These are phyloP conservation scores for Argynnis bischoffii DNA, from an alignment of 2,888 invertebrate species.

Conservation along the genomic window DNA sequence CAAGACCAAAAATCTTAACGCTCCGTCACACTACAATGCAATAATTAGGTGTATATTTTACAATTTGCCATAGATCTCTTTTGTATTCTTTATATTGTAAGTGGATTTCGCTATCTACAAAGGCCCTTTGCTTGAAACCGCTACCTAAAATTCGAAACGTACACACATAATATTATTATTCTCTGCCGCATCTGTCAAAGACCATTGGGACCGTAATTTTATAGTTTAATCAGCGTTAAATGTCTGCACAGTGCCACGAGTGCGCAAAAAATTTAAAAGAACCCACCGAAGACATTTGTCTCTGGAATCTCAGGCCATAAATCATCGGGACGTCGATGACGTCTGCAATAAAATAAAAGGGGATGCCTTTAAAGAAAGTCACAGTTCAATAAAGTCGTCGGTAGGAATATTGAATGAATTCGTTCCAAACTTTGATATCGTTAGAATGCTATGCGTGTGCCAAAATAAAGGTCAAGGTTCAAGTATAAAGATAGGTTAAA, in stretches of 20 bases:
- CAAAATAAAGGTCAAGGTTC: constrained; percentile 37
- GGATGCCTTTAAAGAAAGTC: constrained; percentile 42
- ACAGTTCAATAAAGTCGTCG: constrained; percentile 41
- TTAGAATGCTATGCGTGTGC: constrained; percentile 31
- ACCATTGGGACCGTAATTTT: constrained; percentile 77
- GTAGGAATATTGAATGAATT: constrained; percentile 40
- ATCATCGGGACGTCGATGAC: constrained; percentile 70
- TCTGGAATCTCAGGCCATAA: constrained; percentile 69
- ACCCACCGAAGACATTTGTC: constrained; percentile 55
- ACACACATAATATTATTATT: constrained; percentile 79
- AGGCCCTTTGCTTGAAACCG: constrained; percentile 68
- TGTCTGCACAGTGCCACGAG: constrained; percentile 71
- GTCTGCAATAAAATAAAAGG: constrained; percentile 53
- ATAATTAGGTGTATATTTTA: constrained; percentile 81
- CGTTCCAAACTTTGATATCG: constrained; percentile 31
- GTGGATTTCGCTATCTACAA: constrained; percentile 74
- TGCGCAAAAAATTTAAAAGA: constrained; percentile 54
- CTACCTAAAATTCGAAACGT: constrained; percentile 63
- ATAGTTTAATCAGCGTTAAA: constrained; percentile 83
- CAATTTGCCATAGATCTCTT: constrained; percentile 78
- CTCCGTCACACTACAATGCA: constrained; percentile 69
- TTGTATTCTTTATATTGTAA: constrained; percentile 75
- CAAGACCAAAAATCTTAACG: constrained; percentile 64
- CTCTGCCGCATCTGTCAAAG: constrained; percentile 79
- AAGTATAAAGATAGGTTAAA: constrained; percentile 17